Percentiles rank a stretch among this genome's conserved stretches.
These are phyloP conservation scores for Petrocephalus microphthalmus DNA, from an alignment of 2,113 vertebrate species.

Conservation along the genomic window DNA sequence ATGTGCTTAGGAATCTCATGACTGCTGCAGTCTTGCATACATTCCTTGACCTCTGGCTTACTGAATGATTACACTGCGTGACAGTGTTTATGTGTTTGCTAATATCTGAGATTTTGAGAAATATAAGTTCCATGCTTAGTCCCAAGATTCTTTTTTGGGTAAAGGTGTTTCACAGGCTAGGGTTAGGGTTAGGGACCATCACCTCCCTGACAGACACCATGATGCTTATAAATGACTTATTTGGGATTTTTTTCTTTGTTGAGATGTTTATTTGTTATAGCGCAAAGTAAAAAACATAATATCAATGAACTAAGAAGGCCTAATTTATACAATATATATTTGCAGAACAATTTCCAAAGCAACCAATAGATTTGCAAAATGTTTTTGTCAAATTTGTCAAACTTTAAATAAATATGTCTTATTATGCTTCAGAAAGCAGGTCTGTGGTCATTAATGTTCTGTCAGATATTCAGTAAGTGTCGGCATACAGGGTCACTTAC, in stretches of 20 bases:
- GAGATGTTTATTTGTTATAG: neutral
- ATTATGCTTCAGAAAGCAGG: neutral
- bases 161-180: too few species aligned
- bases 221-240: neutral
- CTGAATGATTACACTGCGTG: neutral
- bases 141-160: neutral
- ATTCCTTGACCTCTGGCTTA: neutral
- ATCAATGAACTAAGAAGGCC: neutral
- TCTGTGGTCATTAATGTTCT: neutral
- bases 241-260: neutral
- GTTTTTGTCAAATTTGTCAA: neutral
- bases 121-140: neutral
- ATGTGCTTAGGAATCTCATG: neutral
- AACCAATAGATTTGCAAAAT: neutral
- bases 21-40: neutral
- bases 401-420: neutral
- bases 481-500: neutral
- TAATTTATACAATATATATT: neutral
- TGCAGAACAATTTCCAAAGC: neutral
- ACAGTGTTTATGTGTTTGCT: neutral
- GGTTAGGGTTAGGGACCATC: too few species aligned
- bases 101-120: neutral
- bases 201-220: neutral
- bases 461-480: neutral
- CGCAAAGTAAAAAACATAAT: neutral